Evolutionary conservation across 2,797 vertebrate genomes (phyloP).

Genomic region (Fundulus diaphanus): DNA sequence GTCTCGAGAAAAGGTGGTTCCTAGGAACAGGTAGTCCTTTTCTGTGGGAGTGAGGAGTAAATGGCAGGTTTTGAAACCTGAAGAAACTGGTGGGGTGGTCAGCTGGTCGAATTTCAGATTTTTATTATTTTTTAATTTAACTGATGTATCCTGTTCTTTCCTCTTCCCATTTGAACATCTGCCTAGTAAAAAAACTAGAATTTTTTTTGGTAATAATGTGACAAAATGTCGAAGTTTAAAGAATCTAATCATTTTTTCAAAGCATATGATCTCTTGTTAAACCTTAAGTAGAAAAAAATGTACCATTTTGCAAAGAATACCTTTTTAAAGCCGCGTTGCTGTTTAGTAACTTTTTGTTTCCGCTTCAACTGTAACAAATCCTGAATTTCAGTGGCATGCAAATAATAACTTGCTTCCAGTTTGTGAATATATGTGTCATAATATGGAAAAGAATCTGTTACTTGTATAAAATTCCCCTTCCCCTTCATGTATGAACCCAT

Average conservation of each 20-base stretch:
- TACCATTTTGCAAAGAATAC: too few relatives aligned
- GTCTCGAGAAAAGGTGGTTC: too few relatives aligned
- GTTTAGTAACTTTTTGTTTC: neutral
- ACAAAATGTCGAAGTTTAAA: neutral
- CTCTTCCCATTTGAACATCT: neutral
- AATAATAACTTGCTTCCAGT: conserved; percentile 2
- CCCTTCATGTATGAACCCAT: neutral
- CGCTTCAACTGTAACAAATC: neutral
- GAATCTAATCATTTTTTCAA: too few relatives aligned
- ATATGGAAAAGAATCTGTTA: neutral
- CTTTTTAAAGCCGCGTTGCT: neutral
- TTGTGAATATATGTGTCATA: neutral
- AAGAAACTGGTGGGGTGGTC: too few relatives aligned
- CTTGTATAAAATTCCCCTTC: neutral
- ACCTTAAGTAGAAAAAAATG: neutral
- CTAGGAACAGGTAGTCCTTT: too few relatives aligned
- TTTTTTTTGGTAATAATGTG: neutral
- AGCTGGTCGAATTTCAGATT: neutral
- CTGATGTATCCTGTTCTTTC: rapidly evolving
- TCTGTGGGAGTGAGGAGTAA: too few relatives aligned
- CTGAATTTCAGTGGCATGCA: neutral
- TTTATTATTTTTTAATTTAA: neutral
- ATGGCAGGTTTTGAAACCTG: too few relatives aligned
- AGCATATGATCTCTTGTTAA: too few relatives aligned
- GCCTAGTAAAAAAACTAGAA: too few relatives aligned